Conservation (phyloP, 2,888 invertebrate genomes). For the Lasioglossum vierecki region DNA sequence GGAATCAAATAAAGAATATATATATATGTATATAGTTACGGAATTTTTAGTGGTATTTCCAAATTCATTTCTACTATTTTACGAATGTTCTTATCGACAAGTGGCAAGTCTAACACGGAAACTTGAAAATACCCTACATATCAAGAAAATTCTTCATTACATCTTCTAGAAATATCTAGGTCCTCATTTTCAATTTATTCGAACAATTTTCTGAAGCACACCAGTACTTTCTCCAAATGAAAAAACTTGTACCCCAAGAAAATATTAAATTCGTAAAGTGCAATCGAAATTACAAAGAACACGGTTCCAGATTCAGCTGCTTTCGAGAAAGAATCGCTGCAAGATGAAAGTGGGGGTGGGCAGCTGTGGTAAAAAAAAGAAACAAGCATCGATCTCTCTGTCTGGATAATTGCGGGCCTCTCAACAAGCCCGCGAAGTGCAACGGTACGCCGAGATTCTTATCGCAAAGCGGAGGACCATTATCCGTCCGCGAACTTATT, state of each 20-base stretch:
- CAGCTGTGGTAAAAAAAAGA: background rate
- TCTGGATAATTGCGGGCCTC: constrained; percentile 47
- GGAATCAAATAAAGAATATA: no score
- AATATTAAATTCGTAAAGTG: constrained; percentile 19
- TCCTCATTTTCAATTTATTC: background rate
- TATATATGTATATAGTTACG: no score
- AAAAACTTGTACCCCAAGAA: background rate
- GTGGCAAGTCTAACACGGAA: no score
- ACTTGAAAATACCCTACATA: background rate
- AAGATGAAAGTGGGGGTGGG: background rate
- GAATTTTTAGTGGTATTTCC: no score
- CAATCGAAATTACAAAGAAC: background rate
- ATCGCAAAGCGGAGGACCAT: constrained; percentile 47
- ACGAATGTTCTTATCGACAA: background rate
- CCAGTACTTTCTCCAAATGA: background rate
- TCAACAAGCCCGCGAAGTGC: constrained; percentile 46
- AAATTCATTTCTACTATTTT: background rate
- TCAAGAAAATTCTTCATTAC: background rate
- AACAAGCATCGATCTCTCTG: constrained; percentile 39
- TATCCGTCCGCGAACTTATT: constrained; percentile 53
- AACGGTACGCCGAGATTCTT: constrained; percentile 50
- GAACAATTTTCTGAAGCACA: background rate
- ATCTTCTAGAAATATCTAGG: background rate
- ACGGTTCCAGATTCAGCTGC: background rate
- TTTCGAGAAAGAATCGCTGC: background rate